Base-by-base conservation (phyloP, 2,888 invertebrate species). In the Rhagonycha fulva region DNA sequence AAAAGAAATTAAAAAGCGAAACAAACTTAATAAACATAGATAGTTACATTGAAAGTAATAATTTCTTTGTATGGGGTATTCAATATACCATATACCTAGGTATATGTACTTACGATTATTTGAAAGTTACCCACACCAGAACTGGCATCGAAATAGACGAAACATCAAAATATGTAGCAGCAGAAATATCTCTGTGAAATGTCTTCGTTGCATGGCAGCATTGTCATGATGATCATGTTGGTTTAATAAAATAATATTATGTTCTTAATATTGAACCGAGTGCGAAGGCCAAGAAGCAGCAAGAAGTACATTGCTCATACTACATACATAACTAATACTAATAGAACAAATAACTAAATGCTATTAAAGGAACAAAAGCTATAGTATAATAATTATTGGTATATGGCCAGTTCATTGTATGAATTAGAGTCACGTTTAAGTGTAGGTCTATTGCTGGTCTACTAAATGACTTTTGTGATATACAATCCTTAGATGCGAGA, bases 401-500 rank as follows among this genome's bases (percentile, higher is more conserved):
- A 47, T 47, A 47, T n/a, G n/a, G 47, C 47, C 47, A 47, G 47
- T 47, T 47, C 47, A 12, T 47, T 47, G 47, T 47, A 47, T 47
- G 47, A 47, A 47, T 47, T 47, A 47, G 12, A 47, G 47, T 47
- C 47, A 47, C n/a, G 47, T 47, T 47, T 47, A 47, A 47, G 47
- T 47, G 47, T 47, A 70, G 72, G 75, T 76, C 74, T 76, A 78
- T 76, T 76, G 76, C 77, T 69, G 70, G 80, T 75, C 81, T 78
- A 79, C 79, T 78, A 82, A 77, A 81, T 80, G 78, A 79, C 78
- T 78, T 72, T 68, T 72, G 80, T 82, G 82, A 82, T 82, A 82
- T 82, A 82, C 82, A 82, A 81, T 80, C 82, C 80, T 76, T 72
- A 75, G 77, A 78, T 81, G 81, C 81, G 80, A 81, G 82, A 81